Conservation (phyloP, 2,113 vertebrate genomes). For the Aleadryas rufinucha region DNA sequence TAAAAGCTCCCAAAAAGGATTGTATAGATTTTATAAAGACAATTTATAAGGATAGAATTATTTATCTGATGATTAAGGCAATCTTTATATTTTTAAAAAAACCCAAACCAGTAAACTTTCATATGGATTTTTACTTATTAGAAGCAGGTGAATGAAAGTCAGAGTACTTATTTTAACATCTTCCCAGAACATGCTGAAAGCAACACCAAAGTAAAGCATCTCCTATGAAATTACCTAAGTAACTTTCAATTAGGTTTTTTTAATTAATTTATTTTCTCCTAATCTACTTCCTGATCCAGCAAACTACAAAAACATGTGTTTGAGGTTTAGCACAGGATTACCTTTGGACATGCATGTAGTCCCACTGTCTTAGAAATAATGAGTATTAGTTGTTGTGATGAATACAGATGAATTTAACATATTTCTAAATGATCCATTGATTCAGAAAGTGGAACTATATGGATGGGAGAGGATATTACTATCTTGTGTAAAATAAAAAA, state of each 20-base stretch:
- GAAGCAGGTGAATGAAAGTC: neutral
- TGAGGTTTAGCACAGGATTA: neutral
- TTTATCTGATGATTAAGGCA: neutral
- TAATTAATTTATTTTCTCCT: neutral
- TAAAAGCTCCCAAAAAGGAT: neutral
- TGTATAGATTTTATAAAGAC: neutral
- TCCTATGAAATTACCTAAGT: neutral
- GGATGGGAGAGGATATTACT: neutral
- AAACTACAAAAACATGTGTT: neutral
- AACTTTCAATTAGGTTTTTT: neutral
- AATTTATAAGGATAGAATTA: neutral
- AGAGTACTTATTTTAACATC: neutral
- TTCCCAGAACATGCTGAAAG: neutral
- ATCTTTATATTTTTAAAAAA: neutral
- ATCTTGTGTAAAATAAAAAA: neutral
- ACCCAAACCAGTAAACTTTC: neutral
- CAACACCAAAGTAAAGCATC: neutral
- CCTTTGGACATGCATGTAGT: neutral
- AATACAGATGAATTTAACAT: neutral
- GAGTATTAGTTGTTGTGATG: neutral
- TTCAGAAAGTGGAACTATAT: neutral
- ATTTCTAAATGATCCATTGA: neutral
- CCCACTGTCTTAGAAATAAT: neutral
- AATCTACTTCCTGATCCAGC: neutral
- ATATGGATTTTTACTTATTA: neutral